Conservation (phyloP, 2,113 vertebrate genomes). For the Poecilia latipinna region DNA sequence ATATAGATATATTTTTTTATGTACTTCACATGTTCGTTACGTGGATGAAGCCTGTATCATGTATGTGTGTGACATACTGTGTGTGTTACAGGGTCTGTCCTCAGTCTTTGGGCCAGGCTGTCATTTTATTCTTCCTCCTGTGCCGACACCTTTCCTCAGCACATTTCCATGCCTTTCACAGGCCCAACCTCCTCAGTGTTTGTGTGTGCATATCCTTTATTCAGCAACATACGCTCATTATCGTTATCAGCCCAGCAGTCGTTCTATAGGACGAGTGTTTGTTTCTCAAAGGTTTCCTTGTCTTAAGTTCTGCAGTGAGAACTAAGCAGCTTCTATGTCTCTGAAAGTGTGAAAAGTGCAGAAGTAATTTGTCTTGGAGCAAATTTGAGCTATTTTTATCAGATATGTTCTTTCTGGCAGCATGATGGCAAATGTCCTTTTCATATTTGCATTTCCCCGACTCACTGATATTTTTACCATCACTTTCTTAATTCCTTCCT, state of each 20-base stretch:
- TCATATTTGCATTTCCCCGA: neutral
- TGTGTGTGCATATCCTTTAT: neutral
- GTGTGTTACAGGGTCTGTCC: constrained; percentile 33
- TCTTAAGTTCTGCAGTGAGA: constrained; percentile 29
- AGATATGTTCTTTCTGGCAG: constrained; percentile 2
- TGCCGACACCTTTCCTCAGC: constrained; percentile 5
- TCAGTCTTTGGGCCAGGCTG: constrained; percentile 72
- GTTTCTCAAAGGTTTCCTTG: constrained; percentile 45
- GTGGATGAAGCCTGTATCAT: too few species aligned
- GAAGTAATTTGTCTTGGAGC: neutral
- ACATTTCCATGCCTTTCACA: constrained; percentile 7
- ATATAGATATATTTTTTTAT: too few species aligned
- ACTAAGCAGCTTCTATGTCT: constrained; percentile 24
- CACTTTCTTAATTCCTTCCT: neutral
- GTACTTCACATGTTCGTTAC: too few species aligned
- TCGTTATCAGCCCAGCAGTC: constrained; percentile 46
- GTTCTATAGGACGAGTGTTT: constrained; percentile 24
- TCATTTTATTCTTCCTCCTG: constrained; percentile 17
- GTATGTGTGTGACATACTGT: constrained; percentile 13
- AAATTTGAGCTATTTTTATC: constrained; percentile 1
- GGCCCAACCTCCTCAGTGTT: neutral
- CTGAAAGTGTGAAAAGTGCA: neutral
- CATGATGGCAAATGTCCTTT: neutral
- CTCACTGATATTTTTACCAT: neutral
- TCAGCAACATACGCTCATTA: constrained; percentile 49